These are phyloP conservation scores for Armadillidium nasatum DNA, from an alignment of 1,140 invertebrate species.

Conservation along the genomic window DNA sequence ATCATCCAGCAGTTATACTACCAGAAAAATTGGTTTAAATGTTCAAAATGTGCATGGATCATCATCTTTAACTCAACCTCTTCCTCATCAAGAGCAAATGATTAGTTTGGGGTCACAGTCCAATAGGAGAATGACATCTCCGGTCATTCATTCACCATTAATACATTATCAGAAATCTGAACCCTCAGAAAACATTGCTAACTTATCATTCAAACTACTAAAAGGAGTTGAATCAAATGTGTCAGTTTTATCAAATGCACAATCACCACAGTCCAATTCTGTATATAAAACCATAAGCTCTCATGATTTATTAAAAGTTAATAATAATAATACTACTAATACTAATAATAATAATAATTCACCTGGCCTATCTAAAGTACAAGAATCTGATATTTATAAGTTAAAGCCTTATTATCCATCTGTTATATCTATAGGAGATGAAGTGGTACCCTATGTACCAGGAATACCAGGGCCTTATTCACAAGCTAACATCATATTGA, in stretches of 20 bases:
- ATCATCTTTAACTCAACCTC: neutral
- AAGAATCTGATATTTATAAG: too few species aligned
- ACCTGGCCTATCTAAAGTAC: too few species aligned
- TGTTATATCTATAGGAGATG: slow-evolving; percentile 54
- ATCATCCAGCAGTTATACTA: slow-evolving; percentile 26
- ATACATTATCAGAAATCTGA: neutral
- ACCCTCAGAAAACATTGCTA: neutral
- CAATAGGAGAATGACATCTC: neutral
- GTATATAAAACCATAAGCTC: neutral
- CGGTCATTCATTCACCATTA: neutral
- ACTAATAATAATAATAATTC: too few species aligned
- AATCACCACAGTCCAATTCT: neutral
- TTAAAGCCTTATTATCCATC: slow-evolving; percentile 20
- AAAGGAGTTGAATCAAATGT: neutral
- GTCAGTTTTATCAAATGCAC: neutral
- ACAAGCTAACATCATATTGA: slow-evolving; percentile 42
- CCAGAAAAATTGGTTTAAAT: slow-evolving; percentile 35
- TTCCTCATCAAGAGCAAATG: slow-evolving; percentile 16
- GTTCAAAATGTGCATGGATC: neutral
- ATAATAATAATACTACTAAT: too few species aligned
- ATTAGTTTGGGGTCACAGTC: slow-evolving; percentile 22
- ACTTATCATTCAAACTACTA: neutral
- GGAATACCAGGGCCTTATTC: slow-evolving; percentile 77
- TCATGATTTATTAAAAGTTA: too few species aligned
- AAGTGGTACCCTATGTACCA: slow-evolving; percentile 72